Conservation (phyloP, 1,140 invertebrate species). For the Trichogramma pretiosum region DNA sequence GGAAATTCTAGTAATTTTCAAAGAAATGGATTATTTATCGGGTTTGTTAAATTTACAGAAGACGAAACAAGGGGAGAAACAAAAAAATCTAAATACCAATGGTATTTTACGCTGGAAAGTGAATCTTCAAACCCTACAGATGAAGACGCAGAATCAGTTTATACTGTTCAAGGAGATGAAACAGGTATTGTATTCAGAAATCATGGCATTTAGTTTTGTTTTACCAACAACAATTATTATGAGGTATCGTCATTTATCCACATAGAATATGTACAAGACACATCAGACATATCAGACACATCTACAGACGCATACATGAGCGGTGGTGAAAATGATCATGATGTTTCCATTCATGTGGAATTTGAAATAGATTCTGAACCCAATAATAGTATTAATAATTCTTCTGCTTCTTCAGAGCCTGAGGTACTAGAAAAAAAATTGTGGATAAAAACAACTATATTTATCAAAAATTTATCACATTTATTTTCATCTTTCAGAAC, state of each 20-base stretch:
- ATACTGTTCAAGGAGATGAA: slow-evolving; percentile 28
- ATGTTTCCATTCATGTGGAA: slow-evolving; percentile 18
- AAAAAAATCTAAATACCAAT: slow-evolving; percentile 13
- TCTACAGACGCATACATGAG: slow-evolving; percentile 17
- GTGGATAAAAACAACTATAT: not conserved
- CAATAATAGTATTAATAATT: not conserved
- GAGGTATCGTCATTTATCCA: not conserved
- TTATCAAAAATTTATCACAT: not conserved
- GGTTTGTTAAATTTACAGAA: slow-evolving; percentile 11
- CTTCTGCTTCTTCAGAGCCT: not conserved
- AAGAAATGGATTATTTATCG: too few relatives aligned
- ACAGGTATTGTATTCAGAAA: slow-evolving; percentile 23
- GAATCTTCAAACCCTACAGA: slow-evolving; percentile 26
- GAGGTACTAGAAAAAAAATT: too few relatives aligned
- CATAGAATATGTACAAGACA: slow-evolving; percentile 26
- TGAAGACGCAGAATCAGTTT: slow-evolving; percentile 30
- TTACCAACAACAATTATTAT: not conserved
- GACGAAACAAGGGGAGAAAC: not conserved
- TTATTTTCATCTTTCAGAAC: slow-evolving; percentile 21
- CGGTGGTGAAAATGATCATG: slow-evolving; percentile 15
- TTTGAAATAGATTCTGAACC: slow-evolving; percentile 19
- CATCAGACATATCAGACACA: slow-evolving; percentile 26
- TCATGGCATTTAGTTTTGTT: not conserved
- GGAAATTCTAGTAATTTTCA: too few relatives aligned
- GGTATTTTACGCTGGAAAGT: slow-evolving; percentile 27